Base-by-base conservation (phyloP, 2,113 vertebrate genomes). In the Penelope pileata region DNA sequence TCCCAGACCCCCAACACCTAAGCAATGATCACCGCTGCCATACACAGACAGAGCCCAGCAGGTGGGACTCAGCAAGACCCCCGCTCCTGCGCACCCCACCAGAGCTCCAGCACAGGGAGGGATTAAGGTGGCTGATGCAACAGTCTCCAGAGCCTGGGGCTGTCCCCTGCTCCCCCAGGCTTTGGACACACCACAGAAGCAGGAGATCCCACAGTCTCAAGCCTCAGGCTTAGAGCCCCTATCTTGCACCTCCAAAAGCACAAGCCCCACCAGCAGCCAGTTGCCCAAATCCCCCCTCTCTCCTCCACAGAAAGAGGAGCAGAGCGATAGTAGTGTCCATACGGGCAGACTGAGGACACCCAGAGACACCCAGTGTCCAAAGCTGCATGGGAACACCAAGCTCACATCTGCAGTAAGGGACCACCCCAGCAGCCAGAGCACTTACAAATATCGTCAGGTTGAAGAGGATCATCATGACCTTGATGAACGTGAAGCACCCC, bases 361-460 rank as follows among this genome's bases (percentile, higher is more conserved):
- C 42, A 43, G 42, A 43, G 42, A 43, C n/a, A n/a, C n/a, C n/a
- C n/a, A n/a, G n/a, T n/a, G n/a, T n/a, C n/a, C n/a, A n/a, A n/a
- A 40, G 36, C 60, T 27, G 26, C 34, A 27, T 5, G 38, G 60
- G 60, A 40, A 26, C 36, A 18, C 36, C 36, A 27, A 62, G 26
- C 5, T 9, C 26, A 40, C 36, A 22, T 63, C 26, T 26, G 36
- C 6, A 11, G 26, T 11, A 40, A 27, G 60, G 38, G 18, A 4
- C 40, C 36, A 27, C 38, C 17, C 9, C 51, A 45, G 64, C 42
- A 95, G 34, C 16, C 30, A 81, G 50, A 18, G 62, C 97, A 99
- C 99, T 99, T 98, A 99, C 99, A 54, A 98, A 98, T 93, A 99
- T 98, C 88, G 98, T 74, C 86, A 98, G 92, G 97, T 99, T 99